Percentiles rank a stretch among this genome's conserved stretches.
These are phyloP conservation scores for Ictalurus furcatus DNA, from an alignment of 2,113 vertebrate species.

Conservation along the genomic window DNA sequence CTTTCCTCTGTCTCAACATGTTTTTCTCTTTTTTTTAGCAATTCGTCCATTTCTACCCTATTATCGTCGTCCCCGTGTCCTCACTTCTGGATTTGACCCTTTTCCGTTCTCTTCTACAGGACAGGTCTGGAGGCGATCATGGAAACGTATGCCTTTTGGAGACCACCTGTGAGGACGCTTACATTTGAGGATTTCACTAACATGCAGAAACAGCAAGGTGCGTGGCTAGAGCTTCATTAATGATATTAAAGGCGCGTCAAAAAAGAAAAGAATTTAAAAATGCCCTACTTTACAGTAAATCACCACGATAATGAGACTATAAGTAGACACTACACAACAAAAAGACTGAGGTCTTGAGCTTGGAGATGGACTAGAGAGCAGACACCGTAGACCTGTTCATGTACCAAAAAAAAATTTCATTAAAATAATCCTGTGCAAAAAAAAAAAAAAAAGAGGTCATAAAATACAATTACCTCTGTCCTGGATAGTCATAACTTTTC, in stretches of 20 bases:
- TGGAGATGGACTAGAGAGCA: neutral
- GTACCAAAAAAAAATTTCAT: neutral
- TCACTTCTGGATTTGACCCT: neutral
- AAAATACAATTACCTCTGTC: neutral
- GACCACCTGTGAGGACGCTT: conserved; percentile 94
- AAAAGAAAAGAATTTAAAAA: neutral
- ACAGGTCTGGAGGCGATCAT: conserved; percentile 98
- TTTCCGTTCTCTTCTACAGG: conserved; percentile 67
- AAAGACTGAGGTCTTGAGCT: neutral
- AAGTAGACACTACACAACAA: neutral
- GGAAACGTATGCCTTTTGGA: conserved; percentile 99
- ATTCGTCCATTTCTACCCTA: neutral
- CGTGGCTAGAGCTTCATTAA: conserved; percentile 39
- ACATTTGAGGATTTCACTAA: conserved; percentile 98
- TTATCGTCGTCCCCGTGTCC: neutral
- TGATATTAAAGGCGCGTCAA: neutral
- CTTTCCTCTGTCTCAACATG: neutral
- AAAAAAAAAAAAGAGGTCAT: neutral
- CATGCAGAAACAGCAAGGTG: conserved; percentile 99
- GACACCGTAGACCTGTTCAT: neutral
- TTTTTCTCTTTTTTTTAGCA: too few relatives aligned
- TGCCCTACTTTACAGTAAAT: too few relatives aligned
- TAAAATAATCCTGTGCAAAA: too few relatives aligned
- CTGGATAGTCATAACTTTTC: neutral
- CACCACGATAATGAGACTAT: neutral